These are phyloP conservation scores for Climacteris rufus DNA, from an alignment of 2,113 vertebrate species.

Conservation along the genomic window DNA sequence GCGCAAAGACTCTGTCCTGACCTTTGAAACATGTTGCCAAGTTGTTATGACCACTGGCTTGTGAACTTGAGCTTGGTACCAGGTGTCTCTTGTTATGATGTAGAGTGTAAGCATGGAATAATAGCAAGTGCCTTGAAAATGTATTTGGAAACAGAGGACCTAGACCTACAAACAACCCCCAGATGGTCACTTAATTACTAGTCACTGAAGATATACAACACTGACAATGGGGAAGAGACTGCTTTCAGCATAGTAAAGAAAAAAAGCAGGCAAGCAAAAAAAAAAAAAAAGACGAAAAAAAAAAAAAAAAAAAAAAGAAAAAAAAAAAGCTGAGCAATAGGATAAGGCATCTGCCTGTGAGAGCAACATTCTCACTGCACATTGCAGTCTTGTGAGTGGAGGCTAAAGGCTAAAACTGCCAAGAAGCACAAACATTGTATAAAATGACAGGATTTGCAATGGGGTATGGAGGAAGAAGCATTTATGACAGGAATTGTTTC, in stretches of 20 bases:
- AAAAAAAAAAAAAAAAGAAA: background rate
- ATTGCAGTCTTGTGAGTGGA: background rate
- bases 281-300: background rate
- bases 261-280: background rate
- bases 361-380: background rate
- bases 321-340: constrained; percentile 4
- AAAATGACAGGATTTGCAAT: background rate
- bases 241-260: background rate
- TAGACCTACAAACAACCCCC: background rate
- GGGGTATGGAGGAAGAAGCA: background rate
- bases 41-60: background rate
- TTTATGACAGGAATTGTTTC: background rate
- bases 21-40: background rate
- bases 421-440: background rate
- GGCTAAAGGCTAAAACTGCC: background rate
- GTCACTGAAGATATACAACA: background rate
- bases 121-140: background rate
- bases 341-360: background rate
- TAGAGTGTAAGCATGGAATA: background rate
- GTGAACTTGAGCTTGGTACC: background rate
- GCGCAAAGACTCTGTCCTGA: background rate
- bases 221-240: background rate
- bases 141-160: background rate
- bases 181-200: constrained; percentile 30
- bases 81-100: background rate